Conservation (phyloP, 2,113 vertebrate species). For the Atrichornis clamosus region DNA sequence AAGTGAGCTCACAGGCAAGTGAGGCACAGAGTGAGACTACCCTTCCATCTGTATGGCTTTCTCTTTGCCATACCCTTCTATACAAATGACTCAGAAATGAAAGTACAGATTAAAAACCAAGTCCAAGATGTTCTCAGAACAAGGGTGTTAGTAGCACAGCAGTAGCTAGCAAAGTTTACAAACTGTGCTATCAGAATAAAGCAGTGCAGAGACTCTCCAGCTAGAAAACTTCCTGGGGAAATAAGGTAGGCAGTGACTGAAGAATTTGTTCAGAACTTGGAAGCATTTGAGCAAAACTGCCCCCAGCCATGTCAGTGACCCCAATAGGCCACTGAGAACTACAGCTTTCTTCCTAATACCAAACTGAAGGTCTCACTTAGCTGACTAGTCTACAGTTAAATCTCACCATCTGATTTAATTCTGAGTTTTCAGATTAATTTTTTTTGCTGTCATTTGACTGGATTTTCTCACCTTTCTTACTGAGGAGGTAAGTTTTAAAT, state of each 20-base stretch:
- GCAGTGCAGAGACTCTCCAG: neutral
- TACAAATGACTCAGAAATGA: neutral
- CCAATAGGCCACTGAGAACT: neutral
- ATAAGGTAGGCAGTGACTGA: neutral
- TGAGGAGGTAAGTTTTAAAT: neutral
- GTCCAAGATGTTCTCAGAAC: neutral
- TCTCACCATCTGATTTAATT: neutral
- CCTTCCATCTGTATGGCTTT: neutral
- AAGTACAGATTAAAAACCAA: neutral
- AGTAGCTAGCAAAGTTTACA: neutral
- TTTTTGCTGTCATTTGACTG: neutral
- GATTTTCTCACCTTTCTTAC: neutral
- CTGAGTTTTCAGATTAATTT: neutral
- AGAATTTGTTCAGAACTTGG: neutral
- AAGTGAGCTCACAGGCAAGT: neutral
- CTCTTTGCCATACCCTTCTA: neutral
- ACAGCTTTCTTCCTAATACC: neutral
- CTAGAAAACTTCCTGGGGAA: neutral
- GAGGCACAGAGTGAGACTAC: neutral
- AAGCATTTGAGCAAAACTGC: neutral
- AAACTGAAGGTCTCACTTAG: neutral
- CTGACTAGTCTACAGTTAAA: neutral
- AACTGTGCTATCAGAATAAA: neutral
- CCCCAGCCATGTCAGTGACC: neutral
- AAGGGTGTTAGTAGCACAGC: neutral